phyloP scores from a whole-genome alignment of 2,797 vertebrate genomes.

The Crenuchus spilurus region DNA sequence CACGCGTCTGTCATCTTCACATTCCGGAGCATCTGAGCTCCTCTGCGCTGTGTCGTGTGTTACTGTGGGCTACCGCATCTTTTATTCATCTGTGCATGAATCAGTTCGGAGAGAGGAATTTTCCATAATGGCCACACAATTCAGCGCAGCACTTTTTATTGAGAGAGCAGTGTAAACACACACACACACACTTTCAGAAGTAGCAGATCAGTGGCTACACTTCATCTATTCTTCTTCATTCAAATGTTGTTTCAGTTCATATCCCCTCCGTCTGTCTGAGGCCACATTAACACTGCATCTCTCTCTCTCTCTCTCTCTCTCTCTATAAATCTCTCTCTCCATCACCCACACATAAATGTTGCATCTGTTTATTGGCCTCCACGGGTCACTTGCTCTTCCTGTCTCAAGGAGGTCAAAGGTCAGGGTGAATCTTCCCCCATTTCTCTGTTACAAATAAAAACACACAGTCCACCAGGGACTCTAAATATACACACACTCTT shows the following conservation, averaged over 20 bases:
- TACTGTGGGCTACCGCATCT: constrained; percentile 28
- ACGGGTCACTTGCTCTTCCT: constrained; percentile 49
- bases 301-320: constrained; percentile 21
- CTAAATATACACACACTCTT: not conserved
- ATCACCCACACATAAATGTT: constrained; percentile 16
- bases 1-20: constrained; percentile 41
- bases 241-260: constrained; percentile 8
- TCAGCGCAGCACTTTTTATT: constrained; percentile 11
- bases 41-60: constrained; percentile 13
- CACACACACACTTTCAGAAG: constrained; percentile 6
- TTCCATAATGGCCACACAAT: constrained; percentile 24
- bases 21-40: constrained; percentile 19
- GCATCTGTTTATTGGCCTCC: not conserved
- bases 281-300: not conserved
- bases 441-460: constrained; percentile 33
- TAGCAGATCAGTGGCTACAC: constrained; percentile 20
- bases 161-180: constrained; percentile 14
- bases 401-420: constrained; percentile 44
- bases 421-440: constrained; percentile 38
- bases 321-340: constrained; percentile 2
- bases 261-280: not conserved
- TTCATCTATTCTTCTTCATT: not conserved
- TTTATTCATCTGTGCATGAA: constrained; percentile 47
- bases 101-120: constrained; percentile 38
- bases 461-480: not conserved